Conservation (phyloP, 2,888 invertebrate species). For the Yponomeuta malinellus region DNA sequence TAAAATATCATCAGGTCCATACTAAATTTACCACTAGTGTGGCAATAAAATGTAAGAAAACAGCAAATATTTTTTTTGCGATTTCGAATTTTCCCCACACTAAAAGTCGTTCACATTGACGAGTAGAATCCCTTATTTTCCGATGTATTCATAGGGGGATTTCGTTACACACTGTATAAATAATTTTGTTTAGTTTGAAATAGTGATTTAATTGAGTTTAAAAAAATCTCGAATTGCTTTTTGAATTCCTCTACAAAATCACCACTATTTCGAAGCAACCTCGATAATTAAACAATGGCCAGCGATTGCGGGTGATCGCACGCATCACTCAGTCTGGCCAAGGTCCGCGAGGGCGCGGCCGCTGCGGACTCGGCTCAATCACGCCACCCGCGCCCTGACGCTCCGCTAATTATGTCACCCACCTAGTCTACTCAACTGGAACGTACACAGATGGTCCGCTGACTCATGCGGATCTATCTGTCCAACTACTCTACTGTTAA, state of each 20-base stretch:
- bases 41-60: background rate
- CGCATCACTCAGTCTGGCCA: background rate
- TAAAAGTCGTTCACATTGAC: background rate
- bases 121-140: no score
- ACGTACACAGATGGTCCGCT: background rate
- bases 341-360: slow-evolving; percentile 8
- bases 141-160: no score
- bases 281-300: background rate
- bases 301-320: background rate
- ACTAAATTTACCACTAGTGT: no score
- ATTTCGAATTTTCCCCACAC: background rate
- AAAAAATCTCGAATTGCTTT: no score
- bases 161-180: background rate
- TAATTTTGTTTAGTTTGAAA: background rate
- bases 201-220: no score
- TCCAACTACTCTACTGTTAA: no score
- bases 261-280: background rate
- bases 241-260: background rate
- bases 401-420: slow-evolving; percentile 41
- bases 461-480: no score
- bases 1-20: no score
- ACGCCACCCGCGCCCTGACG: slow-evolving; percentile 56
- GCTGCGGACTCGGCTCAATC: slow-evolving; percentile 52
- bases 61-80: background rate
- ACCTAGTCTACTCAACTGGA: background rate